Evolutionary conservation across 1,140 invertebrate species (phyloP).

Genomic region (Chelonus insularis): DNA sequence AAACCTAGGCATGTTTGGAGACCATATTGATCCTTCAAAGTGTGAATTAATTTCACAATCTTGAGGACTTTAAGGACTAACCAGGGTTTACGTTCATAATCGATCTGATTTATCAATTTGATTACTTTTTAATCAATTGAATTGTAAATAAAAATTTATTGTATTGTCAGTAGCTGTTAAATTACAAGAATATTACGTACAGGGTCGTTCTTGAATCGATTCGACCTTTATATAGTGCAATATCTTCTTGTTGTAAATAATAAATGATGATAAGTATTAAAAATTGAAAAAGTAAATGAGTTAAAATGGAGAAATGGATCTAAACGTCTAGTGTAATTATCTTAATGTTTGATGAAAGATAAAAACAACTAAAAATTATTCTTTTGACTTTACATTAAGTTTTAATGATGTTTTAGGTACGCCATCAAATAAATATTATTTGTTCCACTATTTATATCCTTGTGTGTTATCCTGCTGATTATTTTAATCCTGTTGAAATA

Average conservation of each 20-base stretch:
- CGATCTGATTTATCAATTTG: conserved; percentile 11
- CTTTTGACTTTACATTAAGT: conserved; percentile 22
- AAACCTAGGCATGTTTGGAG: conserved; percentile 58
- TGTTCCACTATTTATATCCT: conserved; percentile 40
- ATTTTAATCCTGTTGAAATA: background rate
- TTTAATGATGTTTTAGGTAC: conserved; percentile 49
- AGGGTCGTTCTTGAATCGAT: background rate
- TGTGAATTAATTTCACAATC: background rate
- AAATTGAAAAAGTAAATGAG: background rate
- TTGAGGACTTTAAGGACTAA: conserved; percentile 55
- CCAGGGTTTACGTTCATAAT: conserved; percentile 55
- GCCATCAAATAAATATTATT: conserved; percentile 56
- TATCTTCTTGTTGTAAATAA: background rate
- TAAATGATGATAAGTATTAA: background rate
- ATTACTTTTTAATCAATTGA: conserved; percentile 23
- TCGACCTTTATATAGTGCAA: conserved; percentile 13
- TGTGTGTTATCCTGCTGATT: background rate
- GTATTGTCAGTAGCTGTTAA: too few species aligned
- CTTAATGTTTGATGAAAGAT: conserved; percentile 4
- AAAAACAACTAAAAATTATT: background rate
- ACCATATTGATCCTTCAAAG: conserved; percentile 46
- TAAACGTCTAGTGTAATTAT: conserved; percentile 14
- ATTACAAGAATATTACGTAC: background rate
- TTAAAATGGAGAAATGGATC: background rate
- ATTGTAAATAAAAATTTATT: conserved; percentile 14